Base-by-base conservation (phyloP, 1,140 invertebrate genomes). In the Dolichoris vasculosae region DNA sequence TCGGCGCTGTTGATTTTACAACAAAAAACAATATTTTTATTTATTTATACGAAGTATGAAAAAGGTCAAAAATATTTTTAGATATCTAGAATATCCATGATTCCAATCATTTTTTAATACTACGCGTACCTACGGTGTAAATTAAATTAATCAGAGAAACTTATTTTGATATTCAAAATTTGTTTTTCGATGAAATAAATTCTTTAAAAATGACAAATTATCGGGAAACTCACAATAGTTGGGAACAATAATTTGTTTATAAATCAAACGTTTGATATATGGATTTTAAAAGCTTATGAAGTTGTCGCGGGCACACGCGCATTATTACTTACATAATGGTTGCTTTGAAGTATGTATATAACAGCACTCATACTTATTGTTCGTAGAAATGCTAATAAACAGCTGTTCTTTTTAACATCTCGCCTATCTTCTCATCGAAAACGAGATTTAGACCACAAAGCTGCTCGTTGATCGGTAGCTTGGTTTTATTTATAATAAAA, bases 281-380 rank as follows among this genome's bases (percentile, higher is more conserved):
- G 40, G 9, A 73, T 73, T 40, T 9, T 11, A 40, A n/a, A n/a
- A 13, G 67, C 67, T 69, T 69, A 69, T 69, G 35, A 69, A 38
- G n/a, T 11, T n/a, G 67, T 69, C 32, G 35, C 35, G 32, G 35
- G 1, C 67, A 38, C 13, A 6, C 67, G 67, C 2, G 15, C 67
- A 23, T 69, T 69, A 69, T 38, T 35, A 35, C 67, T 69, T 69
- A 69, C 15, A 69, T 69, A 69, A 69, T 69, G 67, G 67, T 38
- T 69, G 30, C 67, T 69, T 69, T 69, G 67, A 69, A 69, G 32
- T 38, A 23, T 20, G 55, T 59, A 59, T 26, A 59, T 59, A 59
- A 59, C 55, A 59, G 20, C 23, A 55, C 9, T 2, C 1, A 26
- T 59, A 26, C 55, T 59, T 59, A 26, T 59, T 59, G 23, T 26